Base-by-base conservation (phyloP, 2,797 vertebrate genomes). In the Cossypha caffra region DNA sequence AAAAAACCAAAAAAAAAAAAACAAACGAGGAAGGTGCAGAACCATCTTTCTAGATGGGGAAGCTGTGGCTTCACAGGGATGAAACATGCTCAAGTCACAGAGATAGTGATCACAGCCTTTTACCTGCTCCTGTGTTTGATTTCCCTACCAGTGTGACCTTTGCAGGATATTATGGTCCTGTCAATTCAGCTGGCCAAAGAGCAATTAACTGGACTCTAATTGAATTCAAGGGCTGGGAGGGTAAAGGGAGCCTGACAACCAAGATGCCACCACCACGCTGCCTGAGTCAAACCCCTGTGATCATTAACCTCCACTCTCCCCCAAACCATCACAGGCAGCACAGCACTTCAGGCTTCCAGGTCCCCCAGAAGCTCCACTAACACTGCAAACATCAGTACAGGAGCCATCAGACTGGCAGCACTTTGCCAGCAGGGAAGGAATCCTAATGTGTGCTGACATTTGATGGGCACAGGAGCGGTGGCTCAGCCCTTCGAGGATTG, bases 371-470 rank as follows among this genome's bases (percentile, higher is more conserved):
- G 59, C 31, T 18, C 43, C 42, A 5, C 54, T 66, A 71, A n/a
- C 33, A 7, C 47, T 25, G 1, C n/a, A 93, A 85, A 61, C 42
- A 77, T 40, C 59, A 64, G 52, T 7, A 35, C 48, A 7, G 19
- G 61, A 84, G 61, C 68, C 74, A 83, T 81, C 85, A 90, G 86
- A 38, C 59, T 88, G 93, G 81, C 77, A 95, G 82, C 47, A 45
- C 28, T 14, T 91, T 82, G 79, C 87, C 71, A 88, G 61, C 45
- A 88, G 89, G 35, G 75, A 63, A 88, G 33, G 26, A 92, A 95
- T 47, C 40, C 61, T 90, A 89, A 95, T 94, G 64, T 17, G 15
- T 29, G 62, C n/a, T 94, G 93, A 67, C 80, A 38, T 15, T 9
- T 71, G 77, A 86, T 0, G 1, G 89, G 87, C 85, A 90, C 50